These are phyloP conservation scores for Caenorhabditis imperialis DNA, from an alignment of 2,888 invertebrate genomes.

Conservation along the genomic window DNA sequence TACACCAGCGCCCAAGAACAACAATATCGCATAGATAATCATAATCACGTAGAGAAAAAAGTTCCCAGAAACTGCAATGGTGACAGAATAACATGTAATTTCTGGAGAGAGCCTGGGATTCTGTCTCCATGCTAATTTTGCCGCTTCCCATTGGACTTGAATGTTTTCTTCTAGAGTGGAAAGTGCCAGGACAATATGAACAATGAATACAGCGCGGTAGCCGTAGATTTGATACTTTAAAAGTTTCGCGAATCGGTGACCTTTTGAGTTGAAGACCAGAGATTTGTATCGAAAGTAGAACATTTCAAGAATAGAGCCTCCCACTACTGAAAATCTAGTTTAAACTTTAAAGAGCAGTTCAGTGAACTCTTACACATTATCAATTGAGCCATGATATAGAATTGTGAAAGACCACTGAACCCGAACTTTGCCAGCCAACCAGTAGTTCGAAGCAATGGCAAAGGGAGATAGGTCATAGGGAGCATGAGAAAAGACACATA, in stretches of 20 bases:
- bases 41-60: not conserved
- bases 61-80: not conserved
- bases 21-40: not conserved
- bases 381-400: not conserved
- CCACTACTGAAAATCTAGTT: not conserved
- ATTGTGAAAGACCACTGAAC: not conserved
- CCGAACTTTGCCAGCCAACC: not conserved
- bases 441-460: not conserved
- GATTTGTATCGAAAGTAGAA: not conserved
- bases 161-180: not conserved
- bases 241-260: not conserved
- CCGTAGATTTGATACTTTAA: not conserved
- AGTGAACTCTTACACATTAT: slow-evolving; percentile 7
- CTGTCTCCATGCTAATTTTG: not conserved
- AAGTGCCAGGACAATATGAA: not conserved
- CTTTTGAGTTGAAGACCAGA: not conserved
- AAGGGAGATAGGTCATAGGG: too few species aligned
- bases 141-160: not conserved
- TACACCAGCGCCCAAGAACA: not conserved
- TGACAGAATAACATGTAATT: not conserved
- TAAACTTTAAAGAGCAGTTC: too few species aligned
- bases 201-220: not conserved
- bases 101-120: not conserved
- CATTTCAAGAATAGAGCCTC: not conserved
- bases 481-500: slow-evolving; percentile 1